These are phyloP conservation scores for Isichthys henryi DNA, from an alignment of 2,113 vertebrate genomes.

Conservation along the genomic window DNA sequence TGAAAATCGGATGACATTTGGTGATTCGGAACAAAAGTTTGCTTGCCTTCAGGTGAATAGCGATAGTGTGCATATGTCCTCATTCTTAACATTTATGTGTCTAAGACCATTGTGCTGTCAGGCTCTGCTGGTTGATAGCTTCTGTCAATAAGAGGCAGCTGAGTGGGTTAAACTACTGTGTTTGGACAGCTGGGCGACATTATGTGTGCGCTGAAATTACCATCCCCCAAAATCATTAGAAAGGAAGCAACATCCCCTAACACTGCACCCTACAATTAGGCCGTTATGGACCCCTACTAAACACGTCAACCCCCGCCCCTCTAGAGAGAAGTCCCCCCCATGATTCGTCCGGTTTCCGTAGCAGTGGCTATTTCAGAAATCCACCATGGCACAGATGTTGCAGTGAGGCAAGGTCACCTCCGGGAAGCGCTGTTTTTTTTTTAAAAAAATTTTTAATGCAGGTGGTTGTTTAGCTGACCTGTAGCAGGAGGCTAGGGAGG, in stretches of 20 bases:
- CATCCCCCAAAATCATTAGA: constrained; percentile 44
- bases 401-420: constrained; percentile 35
- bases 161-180: constrained; percentile 35
- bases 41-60: not conserved
- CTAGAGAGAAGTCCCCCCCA: not conserved
- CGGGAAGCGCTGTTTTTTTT: not conserved
- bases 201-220: constrained; percentile 50
- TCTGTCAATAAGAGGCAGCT: constrained; percentile 28
- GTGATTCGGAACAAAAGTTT: not conserved
- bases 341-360: constrained; percentile 36
- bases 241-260: constrained; percentile 50
- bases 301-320: constrained; percentile 3
- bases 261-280: constrained; percentile 46
- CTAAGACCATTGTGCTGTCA: constrained; percentile 15
- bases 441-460: not conserved
- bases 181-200: constrained; percentile 63
- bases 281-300: constrained; percentile 43
- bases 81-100: not conserved
- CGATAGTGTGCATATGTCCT: not conserved
- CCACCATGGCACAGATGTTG: constrained; percentile 51
- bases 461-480: constrained; percentile 38
- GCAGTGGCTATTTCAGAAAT: constrained; percentile 61
- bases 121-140: constrained; percentile 22
- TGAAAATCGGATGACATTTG: not conserved
- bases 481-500: not conserved